Conservation (phyloP, 2,888 invertebrate genomes). For the Melinaea menophilus region DNA sequence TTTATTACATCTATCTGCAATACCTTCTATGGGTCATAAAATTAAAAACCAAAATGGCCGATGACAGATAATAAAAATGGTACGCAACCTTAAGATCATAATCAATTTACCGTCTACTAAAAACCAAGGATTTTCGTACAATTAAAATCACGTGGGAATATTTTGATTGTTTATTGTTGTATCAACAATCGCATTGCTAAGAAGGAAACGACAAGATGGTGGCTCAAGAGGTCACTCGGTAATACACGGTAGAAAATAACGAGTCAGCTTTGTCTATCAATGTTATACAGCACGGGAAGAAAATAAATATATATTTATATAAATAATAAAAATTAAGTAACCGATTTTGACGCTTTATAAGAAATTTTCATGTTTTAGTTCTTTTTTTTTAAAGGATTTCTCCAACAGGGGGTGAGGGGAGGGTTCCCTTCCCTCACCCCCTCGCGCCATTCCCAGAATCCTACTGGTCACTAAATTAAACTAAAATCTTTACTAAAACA, state of each 20-base stretch:
- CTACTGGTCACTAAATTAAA: too few species aligned
- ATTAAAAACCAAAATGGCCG: constrained; percentile 9
- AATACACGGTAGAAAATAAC: constrained; percentile 14
- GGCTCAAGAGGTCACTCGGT: constrained; percentile 24
- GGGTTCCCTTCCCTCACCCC: too few species aligned
- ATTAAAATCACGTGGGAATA: constrained; percentile 62
- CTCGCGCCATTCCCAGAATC: too few species aligned
- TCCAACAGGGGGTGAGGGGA: too few species aligned
- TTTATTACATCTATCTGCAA: background rate
- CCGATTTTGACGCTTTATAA: too few species aligned
- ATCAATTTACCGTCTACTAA: constrained; percentile 54
- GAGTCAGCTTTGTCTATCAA: too few species aligned
- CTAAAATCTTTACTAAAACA: too few species aligned
- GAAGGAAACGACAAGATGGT: constrained; percentile 46
- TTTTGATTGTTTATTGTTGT: constrained; percentile 62
- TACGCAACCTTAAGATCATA: constrained; percentile 65
- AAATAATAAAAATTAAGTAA: too few species aligned
- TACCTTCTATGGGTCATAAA: background rate
- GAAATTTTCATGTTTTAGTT: too few species aligned
- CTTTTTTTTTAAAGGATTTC: too few species aligned
- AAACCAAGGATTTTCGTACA: constrained; percentile 68
- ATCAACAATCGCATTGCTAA: constrained; percentile 48
- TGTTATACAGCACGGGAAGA: too few species aligned
- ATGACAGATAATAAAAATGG: constrained; percentile 33
- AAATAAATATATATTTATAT: too few species aligned